Conservation (phyloP, 2,888 invertebrate genomes). For the Dasysyrphus tricinctus region DNA sequence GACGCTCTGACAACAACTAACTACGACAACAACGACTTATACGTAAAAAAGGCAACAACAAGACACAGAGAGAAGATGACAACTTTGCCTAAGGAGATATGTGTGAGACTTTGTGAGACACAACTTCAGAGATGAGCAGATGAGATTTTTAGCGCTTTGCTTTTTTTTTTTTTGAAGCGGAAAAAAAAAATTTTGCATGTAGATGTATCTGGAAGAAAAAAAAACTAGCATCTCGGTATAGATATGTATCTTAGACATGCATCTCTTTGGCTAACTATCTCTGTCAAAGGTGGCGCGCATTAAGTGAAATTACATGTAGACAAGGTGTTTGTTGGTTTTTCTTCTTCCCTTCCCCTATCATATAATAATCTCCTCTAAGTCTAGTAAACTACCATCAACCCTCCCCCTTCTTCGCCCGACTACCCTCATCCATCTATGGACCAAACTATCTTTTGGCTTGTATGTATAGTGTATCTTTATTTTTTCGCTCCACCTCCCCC, state of each 20-base stretch:
- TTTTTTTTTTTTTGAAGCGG: conserved; percentile 15
- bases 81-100: conserved; percentile 64
- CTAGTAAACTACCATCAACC: neutral
- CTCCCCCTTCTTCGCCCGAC: no score
- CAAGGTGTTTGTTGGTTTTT: conserved; percentile 76
- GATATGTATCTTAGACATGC: conserved; percentile 57
- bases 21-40: conserved; percentile 4
- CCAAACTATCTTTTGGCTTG: conserved; percentile 33
- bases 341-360: conserved; percentile 10
- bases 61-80: conserved; percentile 55
- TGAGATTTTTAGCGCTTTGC: conserved; percentile 41
- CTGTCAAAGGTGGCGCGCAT: conserved; percentile 76
- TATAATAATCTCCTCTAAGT: neutral
- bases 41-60: neutral
- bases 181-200: conserved; percentile 11
- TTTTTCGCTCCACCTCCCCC: conserved; percentile 19
- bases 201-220: conserved; percentile 21
- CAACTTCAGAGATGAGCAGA: conserved; percentile 19
- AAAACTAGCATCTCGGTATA: conserved; percentile 26
- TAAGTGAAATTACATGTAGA: conserved; percentile 76
- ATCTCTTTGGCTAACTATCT: conserved; percentile 70
- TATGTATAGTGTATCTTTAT: conserved; percentile 26
- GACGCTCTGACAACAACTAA: conserved; percentile 46
- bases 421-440: neutral
- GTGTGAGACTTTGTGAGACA: conserved; percentile 35